Conservation (phyloP, 2,113 vertebrate species). For the Taurulus bubalis region DNA sequence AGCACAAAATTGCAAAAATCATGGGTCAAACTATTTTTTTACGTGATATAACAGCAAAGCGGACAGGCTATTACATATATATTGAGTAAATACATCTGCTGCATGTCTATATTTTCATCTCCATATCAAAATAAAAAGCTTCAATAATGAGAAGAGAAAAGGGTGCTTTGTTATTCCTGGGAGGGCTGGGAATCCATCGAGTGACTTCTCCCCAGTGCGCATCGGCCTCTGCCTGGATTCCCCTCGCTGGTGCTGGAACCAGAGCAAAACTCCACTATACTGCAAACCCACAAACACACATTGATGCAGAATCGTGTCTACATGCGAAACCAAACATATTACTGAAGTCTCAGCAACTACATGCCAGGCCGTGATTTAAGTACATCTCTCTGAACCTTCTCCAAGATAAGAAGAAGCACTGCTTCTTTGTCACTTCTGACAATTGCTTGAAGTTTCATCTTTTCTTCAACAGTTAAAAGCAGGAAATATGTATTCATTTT, state of each 20-base stretch:
- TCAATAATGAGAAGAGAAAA: conserved; percentile 35
- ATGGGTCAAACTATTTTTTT: conserved; percentile 11
- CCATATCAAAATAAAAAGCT: conserved; percentile 12
- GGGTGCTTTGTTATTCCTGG: conserved; percentile 3
- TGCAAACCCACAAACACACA: conserved; percentile 13
- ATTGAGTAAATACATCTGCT: conserved; percentile 26
- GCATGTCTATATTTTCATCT: conserved; percentile 26
- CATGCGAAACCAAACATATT: neutral
- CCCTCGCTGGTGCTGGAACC: conserved; percentile 23
- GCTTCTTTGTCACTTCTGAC: conserved; percentile 2
- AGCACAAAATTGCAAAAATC: conserved; percentile 10
- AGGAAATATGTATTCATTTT: neutral
- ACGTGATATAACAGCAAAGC: neutral
- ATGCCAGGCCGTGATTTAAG: neutral
- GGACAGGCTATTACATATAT: conserved; percentile 20
- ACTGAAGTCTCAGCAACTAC: neutral
- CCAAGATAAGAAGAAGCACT: neutral
- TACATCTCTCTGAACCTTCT: conserved; percentile 9
- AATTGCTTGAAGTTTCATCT: neutral
- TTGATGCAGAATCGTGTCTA: conserved; percentile 7
- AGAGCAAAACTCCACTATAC: conserved; percentile 29
- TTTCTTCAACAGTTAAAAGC: neutral
- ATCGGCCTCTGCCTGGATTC: conserved; percentile 3
- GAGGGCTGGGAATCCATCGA: conserved; percentile 21
- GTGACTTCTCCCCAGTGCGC: conserved; percentile 26